Conservation (phyloP, 2,888 invertebrate genomes). For the Crocallis elinguaria region DNA sequence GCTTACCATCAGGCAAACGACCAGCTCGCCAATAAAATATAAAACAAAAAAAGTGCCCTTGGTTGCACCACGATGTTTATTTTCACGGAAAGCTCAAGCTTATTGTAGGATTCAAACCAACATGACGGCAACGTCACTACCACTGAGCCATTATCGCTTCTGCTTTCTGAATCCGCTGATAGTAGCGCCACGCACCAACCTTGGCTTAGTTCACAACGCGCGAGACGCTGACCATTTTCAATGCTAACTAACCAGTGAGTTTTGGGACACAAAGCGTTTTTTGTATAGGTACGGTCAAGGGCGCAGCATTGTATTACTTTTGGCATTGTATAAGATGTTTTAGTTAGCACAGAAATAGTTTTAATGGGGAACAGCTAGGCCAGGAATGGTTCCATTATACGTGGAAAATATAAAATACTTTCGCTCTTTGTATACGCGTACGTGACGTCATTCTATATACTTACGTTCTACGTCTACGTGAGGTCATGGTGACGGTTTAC, state of each 20-base stretch:
- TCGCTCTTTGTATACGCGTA: too few relatives aligned
- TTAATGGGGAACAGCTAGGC: conserved; percentile 9
- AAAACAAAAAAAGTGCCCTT: too few relatives aligned
- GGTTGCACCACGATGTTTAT: too few relatives aligned
- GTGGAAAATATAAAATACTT: too few relatives aligned
- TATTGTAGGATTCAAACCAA: too few relatives aligned
- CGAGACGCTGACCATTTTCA: conserved; percentile 47
- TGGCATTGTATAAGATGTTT: conserved; percentile 29
- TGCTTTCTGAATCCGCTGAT: conserved; percentile 1
- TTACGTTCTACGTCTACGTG: too few relatives aligned
- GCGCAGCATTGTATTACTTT: conserved; percentile 43
- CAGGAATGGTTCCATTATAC: too few relatives aligned
- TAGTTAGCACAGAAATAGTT: conserved; percentile 10
- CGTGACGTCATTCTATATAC: background rate
- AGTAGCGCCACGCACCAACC: conserved; percentile 41
- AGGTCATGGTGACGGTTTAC: too few relatives aligned
- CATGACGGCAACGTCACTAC: too few relatives aligned
- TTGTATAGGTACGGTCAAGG: conserved; percentile 54
- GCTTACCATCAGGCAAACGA: too few relatives aligned
- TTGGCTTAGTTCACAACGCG: conserved; percentile 50
- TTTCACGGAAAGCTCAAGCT: too few relatives aligned
- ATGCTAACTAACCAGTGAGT: conserved; percentile 56
- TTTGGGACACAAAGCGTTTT: conserved; percentile 53
- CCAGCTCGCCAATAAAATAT: too few relatives aligned
- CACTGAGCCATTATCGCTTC: background rate